These are phyloP conservation scores for Selenia dentaria DNA, from an alignment of 2,888 invertebrate species.

Conservation along the genomic window DNA sequence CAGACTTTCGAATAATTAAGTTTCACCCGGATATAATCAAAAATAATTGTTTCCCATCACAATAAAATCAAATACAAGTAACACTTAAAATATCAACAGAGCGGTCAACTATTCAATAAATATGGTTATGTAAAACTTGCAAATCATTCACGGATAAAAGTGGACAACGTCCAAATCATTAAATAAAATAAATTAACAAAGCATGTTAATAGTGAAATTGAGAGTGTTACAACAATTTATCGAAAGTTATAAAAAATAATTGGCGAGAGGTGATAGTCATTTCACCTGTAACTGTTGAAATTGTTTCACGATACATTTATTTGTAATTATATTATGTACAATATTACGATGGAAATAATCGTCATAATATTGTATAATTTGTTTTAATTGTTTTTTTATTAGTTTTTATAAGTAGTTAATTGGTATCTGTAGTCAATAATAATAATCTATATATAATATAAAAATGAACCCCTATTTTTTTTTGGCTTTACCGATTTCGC, in stretches of 20 bases:
- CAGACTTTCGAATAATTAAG: slow-evolving; percentile 2
- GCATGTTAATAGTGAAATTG: slow-evolving; percentile 27
- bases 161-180: slow-evolving; percentile 41
- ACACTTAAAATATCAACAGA: slow-evolving; percentile 25
- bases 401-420: no score
- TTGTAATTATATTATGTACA: background rate
- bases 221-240: slow-evolving; percentile 30
- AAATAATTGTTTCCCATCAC: slow-evolving; percentile 3
- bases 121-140: slow-evolving; percentile 7
- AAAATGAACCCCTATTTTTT: no score
- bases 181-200: slow-evolving; percentile 47
- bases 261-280: slow-evolving; percentile 23
- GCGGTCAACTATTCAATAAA: slow-evolving; percentile 14
- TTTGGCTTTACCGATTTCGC: no score
- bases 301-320: slow-evolving; percentile 4
- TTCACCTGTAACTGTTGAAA: slow-evolving; percentile 2
- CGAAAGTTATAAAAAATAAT: slow-evolving; percentile 24
- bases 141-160: slow-evolving; percentile 20
- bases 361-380: no score
- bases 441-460: no score
- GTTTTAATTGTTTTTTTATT: no score
- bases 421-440: no score
- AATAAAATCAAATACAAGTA: slow-evolving; percentile 8
- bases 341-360: background rate
- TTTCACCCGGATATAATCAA: slow-evolving; percentile 11